Evolutionary conservation across 2,113 vertebrate genomes (phyloP).

Genomic region (Epinephelus moara): DNA sequence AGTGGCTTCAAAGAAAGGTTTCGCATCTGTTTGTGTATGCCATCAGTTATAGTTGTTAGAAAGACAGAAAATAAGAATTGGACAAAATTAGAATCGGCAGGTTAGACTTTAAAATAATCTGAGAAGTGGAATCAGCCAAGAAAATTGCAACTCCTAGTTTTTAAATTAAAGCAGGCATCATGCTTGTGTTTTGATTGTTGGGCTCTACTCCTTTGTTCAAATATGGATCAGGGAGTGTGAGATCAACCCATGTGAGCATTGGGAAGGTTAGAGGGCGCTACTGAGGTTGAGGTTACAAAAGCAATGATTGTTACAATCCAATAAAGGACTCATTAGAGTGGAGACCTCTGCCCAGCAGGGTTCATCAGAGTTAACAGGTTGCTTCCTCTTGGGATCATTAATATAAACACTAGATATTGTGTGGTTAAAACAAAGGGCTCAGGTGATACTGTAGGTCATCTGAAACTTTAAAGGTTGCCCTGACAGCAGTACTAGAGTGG

Average conservation of each 20-base stretch:
- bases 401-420: neutral
- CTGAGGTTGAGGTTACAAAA: neutral
- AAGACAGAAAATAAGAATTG: too few species aligned
- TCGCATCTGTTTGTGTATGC: too few species aligned
- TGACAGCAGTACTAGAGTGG: neutral
- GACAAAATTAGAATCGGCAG: too few species aligned
- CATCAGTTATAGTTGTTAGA: too few species aligned
- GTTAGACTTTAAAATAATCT: too few species aligned
- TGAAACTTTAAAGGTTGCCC: slow-evolving; percentile 15
- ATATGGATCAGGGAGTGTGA: slow-evolving; percentile 4
- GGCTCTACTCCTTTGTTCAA: neutral
- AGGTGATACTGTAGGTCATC: slow-evolving; percentile 1
- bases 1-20: too few species aligned
- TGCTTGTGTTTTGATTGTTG: neutral
- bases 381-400: neutral
- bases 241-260: neutral
- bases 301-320: neutral
- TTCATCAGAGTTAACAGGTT: neutral
- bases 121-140: too few species aligned
- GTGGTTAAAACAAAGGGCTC: neutral
- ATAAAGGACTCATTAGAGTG: neutral
- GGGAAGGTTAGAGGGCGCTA: neutral
- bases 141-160: neutral
- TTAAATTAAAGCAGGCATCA: neutral
- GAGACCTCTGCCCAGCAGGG: neutral